Conservation (phyloP, 1,140 invertebrate genomes). For the Helicoverpa zea region DNA sequence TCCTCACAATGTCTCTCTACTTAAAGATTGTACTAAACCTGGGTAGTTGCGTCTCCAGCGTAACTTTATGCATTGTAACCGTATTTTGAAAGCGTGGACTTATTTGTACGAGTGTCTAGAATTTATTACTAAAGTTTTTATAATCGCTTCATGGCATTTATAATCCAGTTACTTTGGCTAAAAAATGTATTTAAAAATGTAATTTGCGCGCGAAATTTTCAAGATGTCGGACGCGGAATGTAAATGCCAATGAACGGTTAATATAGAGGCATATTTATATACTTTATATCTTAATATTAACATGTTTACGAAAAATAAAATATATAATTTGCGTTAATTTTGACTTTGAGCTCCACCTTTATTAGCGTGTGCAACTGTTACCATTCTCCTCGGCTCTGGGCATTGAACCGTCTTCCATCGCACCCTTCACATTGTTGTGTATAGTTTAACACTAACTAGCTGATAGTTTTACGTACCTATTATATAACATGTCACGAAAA, state of each 20-base stretch:
- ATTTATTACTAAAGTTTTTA: slow-evolving; percentile 37
- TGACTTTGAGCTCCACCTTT: slow-evolving; percentile 24
- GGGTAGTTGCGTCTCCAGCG: slow-evolving; percentile 39
- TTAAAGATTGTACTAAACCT: neutral
- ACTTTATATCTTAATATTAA: slow-evolving; percentile 45
- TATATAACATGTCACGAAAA: slow-evolving; percentile 42
- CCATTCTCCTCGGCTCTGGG: slow-evolving; percentile 55
- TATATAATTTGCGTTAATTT: slow-evolving; percentile 50
- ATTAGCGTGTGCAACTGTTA: slow-evolving; percentile 52
- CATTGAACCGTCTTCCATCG: slow-evolving; percentile 55
- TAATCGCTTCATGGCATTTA: slow-evolving; percentile 35
- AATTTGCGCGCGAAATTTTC: neutral
- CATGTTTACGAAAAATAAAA: slow-evolving; percentile 43
- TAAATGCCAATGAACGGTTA: slow-evolving; percentile 27
- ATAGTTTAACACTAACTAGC: slow-evolving; percentile 49
- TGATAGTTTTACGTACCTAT: slow-evolving; percentile 40
- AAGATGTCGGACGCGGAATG: neutral
- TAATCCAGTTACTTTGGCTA: neutral
- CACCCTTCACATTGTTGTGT: slow-evolving; percentile 54
- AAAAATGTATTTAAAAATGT: neutral
- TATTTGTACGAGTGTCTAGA: slow-evolving; percentile 35
- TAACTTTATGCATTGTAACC: slow-evolving; percentile 34
- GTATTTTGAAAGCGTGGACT: slow-evolving; percentile 45
- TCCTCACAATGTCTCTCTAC: slow-evolving; percentile 15
- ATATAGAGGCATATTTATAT: slow-evolving; percentile 51